phyloP scores from a whole-genome alignment of 1,140 invertebrate species.

The Ceratina australensis region DNA sequence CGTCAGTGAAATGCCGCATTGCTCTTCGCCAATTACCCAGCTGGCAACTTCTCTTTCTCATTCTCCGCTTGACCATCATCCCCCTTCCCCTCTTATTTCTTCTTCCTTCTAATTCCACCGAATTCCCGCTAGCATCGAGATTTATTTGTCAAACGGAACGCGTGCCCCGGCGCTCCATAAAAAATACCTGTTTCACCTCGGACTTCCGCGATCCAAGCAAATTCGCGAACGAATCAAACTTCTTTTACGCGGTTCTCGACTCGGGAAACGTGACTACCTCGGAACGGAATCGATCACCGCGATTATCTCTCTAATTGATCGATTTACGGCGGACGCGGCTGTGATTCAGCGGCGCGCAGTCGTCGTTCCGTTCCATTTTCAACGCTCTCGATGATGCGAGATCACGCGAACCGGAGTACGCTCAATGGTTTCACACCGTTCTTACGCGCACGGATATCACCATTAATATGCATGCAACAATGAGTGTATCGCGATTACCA shows the following conservation, averaged over 20 bases:
- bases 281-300: not conserved
- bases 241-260: not conserved
- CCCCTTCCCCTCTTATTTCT: constrained; percentile 33
- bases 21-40: constrained; percentile 71
- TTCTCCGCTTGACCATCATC: not conserved
- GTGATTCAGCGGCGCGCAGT: not conserved
- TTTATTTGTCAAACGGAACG: constrained; percentile 72
- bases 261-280: not conserved
- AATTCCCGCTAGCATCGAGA: constrained; percentile 57
- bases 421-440: not conserved
- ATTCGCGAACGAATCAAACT: constrained; percentile 3
- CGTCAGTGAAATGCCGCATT: constrained; percentile 65
- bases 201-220: constrained; percentile 39
- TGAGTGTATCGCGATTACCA: constrained; percentile 43
- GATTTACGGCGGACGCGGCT: not conserved
- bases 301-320: constrained; percentile 12
- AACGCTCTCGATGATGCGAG: not conserved
- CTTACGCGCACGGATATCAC: not conserved
- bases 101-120: constrained; percentile 31
- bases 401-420: not conserved
- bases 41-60: constrained; percentile 54
- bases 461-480: constrained; percentile 32
- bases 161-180: constrained; percentile 53
- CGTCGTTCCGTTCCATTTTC: not conserved
- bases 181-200: constrained; percentile 34